phyloP scores from a whole-genome alignment of 2,113 vertebrate genomes.

The Pipa parva region DNA sequence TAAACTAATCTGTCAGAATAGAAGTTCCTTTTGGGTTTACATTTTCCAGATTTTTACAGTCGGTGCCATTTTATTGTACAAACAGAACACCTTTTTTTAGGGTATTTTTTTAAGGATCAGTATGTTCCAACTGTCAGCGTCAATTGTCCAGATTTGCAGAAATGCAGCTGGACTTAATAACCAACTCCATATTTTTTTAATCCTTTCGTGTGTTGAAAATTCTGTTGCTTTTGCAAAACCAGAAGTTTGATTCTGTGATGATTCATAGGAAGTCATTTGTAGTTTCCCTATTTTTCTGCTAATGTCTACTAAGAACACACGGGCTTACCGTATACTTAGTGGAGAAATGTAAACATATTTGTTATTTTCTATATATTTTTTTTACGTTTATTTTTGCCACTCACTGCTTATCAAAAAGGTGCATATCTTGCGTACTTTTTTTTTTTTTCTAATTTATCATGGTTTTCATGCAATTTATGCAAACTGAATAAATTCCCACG shows the following conservation, averaged over 20 bases:
- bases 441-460: too few relatives aligned
- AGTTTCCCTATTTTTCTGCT: neutral
- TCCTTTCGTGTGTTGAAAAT: slow-evolving; percentile 9
- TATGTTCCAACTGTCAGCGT: slow-evolving; percentile 7
- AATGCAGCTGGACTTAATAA: slow-evolving; percentile 22
- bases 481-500: too few relatives aligned
- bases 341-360: too few relatives aligned
- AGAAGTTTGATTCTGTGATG: neutral
- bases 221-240: slow-evolving; percentile 16
- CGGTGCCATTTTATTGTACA: slow-evolving; percentile 11
- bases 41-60: too few relatives aligned
- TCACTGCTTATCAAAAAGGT: too few relatives aligned
- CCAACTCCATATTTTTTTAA: slow-evolving; percentile 19
- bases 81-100: slow-evolving; percentile 2
- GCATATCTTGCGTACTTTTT: too few relatives aligned
- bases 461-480: too few relatives aligned
- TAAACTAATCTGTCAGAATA: too few relatives aligned
- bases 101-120: neutral
- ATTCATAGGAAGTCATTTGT: slow-evolving; percentile 15
- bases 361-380: too few relatives aligned
- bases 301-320: slow-evolving; percentile 3
- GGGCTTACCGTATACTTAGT: too few relatives aligned
- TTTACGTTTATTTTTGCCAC: too few relatives aligned
- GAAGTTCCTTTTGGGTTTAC: too few relatives aligned
- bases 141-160: neutral